phyloP scores from a whole-genome alignment of 2,888 invertebrate genomes.

The Epiblema foenella region DNA sequence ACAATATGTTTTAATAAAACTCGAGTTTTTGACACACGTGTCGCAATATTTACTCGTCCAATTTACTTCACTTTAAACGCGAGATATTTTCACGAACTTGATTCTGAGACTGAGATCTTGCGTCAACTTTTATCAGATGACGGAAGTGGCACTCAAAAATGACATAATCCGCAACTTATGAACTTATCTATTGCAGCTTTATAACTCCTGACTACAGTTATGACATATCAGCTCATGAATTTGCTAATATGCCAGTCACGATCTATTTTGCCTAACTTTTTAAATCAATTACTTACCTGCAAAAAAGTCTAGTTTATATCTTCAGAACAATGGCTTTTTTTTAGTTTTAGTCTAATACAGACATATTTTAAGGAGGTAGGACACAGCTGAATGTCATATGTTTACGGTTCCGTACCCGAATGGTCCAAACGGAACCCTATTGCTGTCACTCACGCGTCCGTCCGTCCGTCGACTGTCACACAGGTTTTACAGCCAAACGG shows the following conservation, averaged over 20 bases:
- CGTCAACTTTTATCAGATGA: conserved; percentile 64
- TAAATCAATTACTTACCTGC: neutral
- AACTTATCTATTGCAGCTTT: conserved; percentile 34
- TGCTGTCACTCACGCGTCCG: no score
- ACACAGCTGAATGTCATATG: no score
- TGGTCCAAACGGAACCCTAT: no score
- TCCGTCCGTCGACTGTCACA: no score
- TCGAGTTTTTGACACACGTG: neutral
- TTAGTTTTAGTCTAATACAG: no score
- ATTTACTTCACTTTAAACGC: conserved; percentile 21
- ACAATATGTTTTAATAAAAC: neutral
- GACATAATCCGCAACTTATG: conserved; percentile 40
- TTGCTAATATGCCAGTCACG: neutral
- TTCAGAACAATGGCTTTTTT: no score
- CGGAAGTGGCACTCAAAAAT: conserved; percentile 60
- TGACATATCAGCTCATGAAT: conserved; percentile 12
- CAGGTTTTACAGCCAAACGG: no score
- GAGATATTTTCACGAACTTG: conserved; percentile 13
- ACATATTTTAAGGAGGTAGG: no score
- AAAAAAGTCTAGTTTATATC: no score
- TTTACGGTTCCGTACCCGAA: no score
- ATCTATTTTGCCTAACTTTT: neutral
- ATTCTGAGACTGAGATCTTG: conserved; percentile 42
- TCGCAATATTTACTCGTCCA: conserved; percentile 12
- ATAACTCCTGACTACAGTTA: conserved; percentile 22